These are phyloP conservation scores for Papilio polytes DNA, from an alignment of 1,140 invertebrate species.

Conservation along the genomic window DNA sequence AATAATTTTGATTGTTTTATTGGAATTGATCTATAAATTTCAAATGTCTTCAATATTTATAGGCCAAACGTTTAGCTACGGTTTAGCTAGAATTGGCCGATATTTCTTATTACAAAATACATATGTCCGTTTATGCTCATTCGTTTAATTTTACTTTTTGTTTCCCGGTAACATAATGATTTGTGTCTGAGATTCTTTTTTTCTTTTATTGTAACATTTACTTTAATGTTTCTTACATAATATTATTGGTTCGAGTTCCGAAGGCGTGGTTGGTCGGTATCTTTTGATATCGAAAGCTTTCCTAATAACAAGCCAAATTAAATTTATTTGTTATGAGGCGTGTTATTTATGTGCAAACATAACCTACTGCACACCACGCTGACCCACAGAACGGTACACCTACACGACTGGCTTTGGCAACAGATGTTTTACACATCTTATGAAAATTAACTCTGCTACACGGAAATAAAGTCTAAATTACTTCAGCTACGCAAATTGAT, in stretches of 20 bases:
- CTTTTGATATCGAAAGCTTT: background rate
- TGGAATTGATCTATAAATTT: constrained; percentile 14
- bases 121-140: background rate
- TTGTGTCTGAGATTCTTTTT: background rate
- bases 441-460: background rate
- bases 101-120: background rate
- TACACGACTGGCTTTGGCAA: constrained; percentile 27
- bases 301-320: constrained; percentile 33
- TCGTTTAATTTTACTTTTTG: background rate
- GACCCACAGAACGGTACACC: constrained; percentile 38
- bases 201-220: background rate
- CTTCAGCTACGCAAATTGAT: background rate
- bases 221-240: background rate
- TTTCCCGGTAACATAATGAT: background rate
- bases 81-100: background rate
- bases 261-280: constrained; percentile 2
- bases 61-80: background rate
- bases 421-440: constrained; percentile 1
- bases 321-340: constrained; percentile 38
- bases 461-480: constrained; percentile 5
- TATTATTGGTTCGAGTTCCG: background rate
- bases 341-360: constrained; percentile 38
- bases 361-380: constrained; percentile 31
- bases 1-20: constrained; percentile 27
- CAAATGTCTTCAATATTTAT: constrained; percentile 11